Percentiles rank a stretch among this genome's conserved stretches.
These are phyloP conservation scores for Alitta virens DNA, from an alignment of 2,888 invertebrate genomes.

Conservation along the genomic window DNA sequence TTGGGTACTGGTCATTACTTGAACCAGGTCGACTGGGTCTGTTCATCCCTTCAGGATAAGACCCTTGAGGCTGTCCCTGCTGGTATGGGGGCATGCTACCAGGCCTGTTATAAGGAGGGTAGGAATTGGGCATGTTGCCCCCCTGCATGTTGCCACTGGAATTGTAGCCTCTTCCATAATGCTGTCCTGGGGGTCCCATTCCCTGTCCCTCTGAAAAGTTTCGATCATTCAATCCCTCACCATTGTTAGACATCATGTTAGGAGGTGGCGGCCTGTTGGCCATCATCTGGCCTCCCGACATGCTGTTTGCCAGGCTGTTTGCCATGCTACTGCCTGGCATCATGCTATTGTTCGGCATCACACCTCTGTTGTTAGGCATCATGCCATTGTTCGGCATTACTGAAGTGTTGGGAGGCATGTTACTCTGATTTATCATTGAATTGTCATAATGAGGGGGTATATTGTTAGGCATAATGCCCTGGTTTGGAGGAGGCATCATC, in stretches of 20 bases:
- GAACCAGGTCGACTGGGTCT: not conserved
- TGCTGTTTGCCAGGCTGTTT: constrained; percentile 1
- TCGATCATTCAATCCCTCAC: constrained; percentile 3
- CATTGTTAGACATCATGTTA: not conserved
- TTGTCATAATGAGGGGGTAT: constrained; percentile 7
- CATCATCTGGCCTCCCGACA: constrained; percentile 6
- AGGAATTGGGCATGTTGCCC: constrained; percentile 1
- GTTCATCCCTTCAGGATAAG: not conserved
- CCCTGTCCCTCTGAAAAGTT: not conserved
- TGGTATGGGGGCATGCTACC: not conserved
- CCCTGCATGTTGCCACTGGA: no score
- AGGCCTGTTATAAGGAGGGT: not conserved
- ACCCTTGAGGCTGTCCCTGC: constrained; percentile 1
- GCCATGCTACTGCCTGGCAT: constrained; percentile 5
- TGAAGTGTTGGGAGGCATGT: constrained; percentile 36
- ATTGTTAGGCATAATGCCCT: constrained; percentile 29
- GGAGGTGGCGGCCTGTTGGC: constrained; percentile 6
- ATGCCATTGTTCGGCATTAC: constrained; percentile 24
- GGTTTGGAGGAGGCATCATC: constrained; percentile 24
- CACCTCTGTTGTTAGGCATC: constrained; percentile 2
- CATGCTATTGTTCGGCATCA: constrained; percentile 8
- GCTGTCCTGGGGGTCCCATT: not conserved
- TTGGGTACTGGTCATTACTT: constrained; percentile 10
- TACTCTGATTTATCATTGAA: constrained; percentile 3
- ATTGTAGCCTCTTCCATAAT: not conserved